phyloP scores from a whole-genome alignment of 92 coral and sea anemone genomes.

The Diadumene lineata region DNA sequence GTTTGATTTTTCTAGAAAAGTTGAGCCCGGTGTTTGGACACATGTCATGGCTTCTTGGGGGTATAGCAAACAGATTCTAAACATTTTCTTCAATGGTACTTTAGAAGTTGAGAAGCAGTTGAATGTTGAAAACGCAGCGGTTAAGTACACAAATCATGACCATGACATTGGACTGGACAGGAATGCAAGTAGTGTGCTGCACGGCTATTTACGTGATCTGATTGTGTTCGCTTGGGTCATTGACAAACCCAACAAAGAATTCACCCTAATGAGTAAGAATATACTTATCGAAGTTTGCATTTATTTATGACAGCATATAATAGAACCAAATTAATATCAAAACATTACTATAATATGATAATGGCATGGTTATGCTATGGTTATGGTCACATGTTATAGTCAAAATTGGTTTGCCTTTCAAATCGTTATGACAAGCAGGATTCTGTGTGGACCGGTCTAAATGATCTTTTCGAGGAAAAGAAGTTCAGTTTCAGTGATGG shows the following conservation, averaged over 20 bases:
- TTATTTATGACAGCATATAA: neutral
- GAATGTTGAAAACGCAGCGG: neutral
- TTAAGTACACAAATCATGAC: neutral
- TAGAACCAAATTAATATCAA: no score
- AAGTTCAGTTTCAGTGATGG: slow-evolving; percentile 18
- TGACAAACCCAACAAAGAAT: neutral
- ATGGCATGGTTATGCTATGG: no score
- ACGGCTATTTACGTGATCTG: slow-evolving; percentile 20
- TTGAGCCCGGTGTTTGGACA: neutral
- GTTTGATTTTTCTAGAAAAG: no score
- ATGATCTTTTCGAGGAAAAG: slow-evolving; percentile 4
- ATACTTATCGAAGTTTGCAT: neutral
- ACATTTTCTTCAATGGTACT: neutral
- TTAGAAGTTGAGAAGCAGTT: neutral
- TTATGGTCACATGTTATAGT: no score
- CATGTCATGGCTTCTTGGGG: neutral
- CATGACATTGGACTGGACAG: slow-evolving; percentile 17
- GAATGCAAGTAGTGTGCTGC: slow-evolving; percentile 12
- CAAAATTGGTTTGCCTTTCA: no score
- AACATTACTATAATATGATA: no score
- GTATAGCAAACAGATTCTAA: neutral
- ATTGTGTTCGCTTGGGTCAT: neutral
- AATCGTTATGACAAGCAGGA: slow-evolving; percentile 12
- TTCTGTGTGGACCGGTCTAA: slow-evolving; percentile 13
- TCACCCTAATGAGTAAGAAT: neutral